Evolutionary conservation across 2,888 invertebrate species (phyloP), one percentile per base, ranked within the genome.

Genomic region (Furcula furcula): DNA sequence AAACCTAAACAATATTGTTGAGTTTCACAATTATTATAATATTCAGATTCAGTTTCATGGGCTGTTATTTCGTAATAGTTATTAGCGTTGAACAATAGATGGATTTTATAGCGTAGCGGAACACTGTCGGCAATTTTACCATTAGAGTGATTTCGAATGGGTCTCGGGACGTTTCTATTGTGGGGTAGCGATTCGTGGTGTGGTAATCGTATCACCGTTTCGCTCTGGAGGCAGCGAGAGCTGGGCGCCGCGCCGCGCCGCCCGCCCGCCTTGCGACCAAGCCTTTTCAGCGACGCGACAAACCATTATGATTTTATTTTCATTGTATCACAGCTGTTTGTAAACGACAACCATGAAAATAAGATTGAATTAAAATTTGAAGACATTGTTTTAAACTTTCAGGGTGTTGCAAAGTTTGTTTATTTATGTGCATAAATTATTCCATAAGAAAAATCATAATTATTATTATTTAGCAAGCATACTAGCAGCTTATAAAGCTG

Each of bases 181-280:
- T 82, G 81, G 82, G 60, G 87, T 91, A 90, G 76, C 90, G 91
- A 92, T 90, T 89, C 92, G 92, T 90, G 88, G 85, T 67, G 87
- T 76, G 66, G 88, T 93, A 93, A 93, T 93, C 93, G 89, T 91
- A 92, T 93, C 92, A 92, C 36, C 46, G 42, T 47, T 9, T 4
- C 45, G 40, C 53, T 9, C 10, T 44, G 40, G 49, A 68, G 65
- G 63, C 67, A 55, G 60, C 65, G 56, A 49, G 52, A 40, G 45
- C 56, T 52, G 39, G 53, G 55, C 52, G 45, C 44, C 31, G 31
- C 41, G 28, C 34, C 42, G 44, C 32, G n/a, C 48, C 49, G 43
- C 63, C 46, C 63, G 35, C 55, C 40, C 49, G 54, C 61, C 57
- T 58, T 65, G 58, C 46, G 42, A 55, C 58, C 63, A 67, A 63